These are phyloP conservation scores for Sebastes baramenuke DNA, from an alignment of 2,797 vertebrate genomes.

Conservation along the genomic window DNA sequence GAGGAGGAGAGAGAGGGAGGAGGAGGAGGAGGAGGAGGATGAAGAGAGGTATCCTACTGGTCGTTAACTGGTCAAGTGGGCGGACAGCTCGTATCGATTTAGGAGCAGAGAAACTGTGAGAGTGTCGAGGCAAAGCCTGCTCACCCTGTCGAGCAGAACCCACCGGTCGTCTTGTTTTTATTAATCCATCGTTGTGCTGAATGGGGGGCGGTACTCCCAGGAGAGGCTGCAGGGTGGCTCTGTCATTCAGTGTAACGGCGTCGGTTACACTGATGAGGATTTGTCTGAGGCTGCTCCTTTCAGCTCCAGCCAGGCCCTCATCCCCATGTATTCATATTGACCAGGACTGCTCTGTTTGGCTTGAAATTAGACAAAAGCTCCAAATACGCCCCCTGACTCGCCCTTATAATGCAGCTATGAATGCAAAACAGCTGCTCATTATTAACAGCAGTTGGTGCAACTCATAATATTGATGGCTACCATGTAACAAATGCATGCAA, in stretches of 20 bases:
- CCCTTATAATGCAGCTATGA: constrained; percentile 56
- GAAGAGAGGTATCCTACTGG: not conserved
- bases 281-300: constrained; percentile 83
- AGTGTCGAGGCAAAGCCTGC: constrained; percentile 71
- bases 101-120: constrained; percentile 70
- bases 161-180: constrained; percentile 75
- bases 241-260: constrained; percentile 83
- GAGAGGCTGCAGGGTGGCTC: constrained; percentile 82
- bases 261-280: constrained; percentile 85
- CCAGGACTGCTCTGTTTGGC: constrained; percentile 66
- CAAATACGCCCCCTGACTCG: constrained; percentile 52
- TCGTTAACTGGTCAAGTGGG: constrained; percentile 81
- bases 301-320: constrained; percentile 78
- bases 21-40: not conserved
- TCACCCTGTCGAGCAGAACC: constrained; percentile 81
- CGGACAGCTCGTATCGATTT: constrained; percentile 85
- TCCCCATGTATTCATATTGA: constrained; percentile 80
- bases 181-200: constrained; percentile 83
- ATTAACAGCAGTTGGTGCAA: constrained; percentile 52
- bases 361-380: constrained; percentile 77
- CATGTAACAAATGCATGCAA: not conserved
- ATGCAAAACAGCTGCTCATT: constrained; percentile 75
- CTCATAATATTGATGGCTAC: not conserved
- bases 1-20: too few relatives aligned
- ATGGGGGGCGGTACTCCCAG: constrained; percentile 83